Evolutionary conservation across 2,113 vertebrate species (phyloP), one percentile per base, ranked within the genome.

Genomic region (Petromus typicus): DNA sequence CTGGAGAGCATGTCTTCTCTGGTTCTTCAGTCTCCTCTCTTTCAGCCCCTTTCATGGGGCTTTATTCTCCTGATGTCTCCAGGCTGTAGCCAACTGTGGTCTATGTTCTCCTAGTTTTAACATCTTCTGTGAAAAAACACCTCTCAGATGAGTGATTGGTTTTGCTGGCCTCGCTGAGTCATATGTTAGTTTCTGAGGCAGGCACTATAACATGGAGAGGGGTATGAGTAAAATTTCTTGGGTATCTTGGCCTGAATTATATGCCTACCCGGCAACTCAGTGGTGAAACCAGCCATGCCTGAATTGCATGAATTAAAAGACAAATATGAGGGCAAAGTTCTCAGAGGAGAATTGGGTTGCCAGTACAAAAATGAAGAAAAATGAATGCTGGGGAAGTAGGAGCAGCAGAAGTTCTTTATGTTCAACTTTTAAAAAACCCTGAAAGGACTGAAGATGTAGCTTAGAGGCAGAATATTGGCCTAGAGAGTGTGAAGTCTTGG

Each of bases 1-100:
- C 63, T 94, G 37, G 37, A 92, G 48, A 81, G 22, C 32, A 17
- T 57, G 37, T 89, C 59, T 86, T 93, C 95, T 75, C 86, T 90
- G 40, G 69, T 40, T 96, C 73, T 78, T 48, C n/a, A 64, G 43
- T 91, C n/a, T 56, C 10, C 43, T 90, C 63, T n/a, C 66, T 91
- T n/a, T n/a, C n/a, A n/a, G n/a, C n/a, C n/a, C n/a, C n/a, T n/a
- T n/a, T 83, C 67, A 11, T 81, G 59, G 89, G 27, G 14, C 61
- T 76, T 91, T 75, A 43, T 78, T 88, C 64, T 81, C 48, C 64
- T 59, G 73, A 56, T 89, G 51, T 84, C 80, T 9, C 71, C 86
- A 81, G 63, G 40, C 78, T 32, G 4, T 66, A 59, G 51, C 43
- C 43, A 48, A 30, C 30, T 51, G 16, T 86, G 37, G 20, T 78